These are phyloP conservation scores for Pagrus major DNA, from an alignment of 2,113 vertebrate genomes.

Conservation along the genomic window DNA sequence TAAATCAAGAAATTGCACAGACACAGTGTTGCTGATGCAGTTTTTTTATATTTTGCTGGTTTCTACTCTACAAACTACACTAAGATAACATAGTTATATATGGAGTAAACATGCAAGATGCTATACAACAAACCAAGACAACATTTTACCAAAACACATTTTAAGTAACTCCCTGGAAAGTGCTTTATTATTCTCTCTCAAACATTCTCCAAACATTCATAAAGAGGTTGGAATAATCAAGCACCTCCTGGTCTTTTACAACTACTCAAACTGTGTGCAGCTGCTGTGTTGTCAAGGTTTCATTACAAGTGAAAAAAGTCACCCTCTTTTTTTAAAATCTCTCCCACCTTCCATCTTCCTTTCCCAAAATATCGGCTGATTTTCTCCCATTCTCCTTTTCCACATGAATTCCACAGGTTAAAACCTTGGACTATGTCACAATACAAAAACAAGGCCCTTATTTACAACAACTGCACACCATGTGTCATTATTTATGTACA, in stretches of 20 bases:
- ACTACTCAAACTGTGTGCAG: slow-evolving; percentile 59
- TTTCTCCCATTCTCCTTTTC: not conserved
- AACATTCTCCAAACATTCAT: not conserved
- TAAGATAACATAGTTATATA: slow-evolving; percentile 78
- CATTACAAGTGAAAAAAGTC: slow-evolving; percentile 54
- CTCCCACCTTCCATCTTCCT: not conserved
- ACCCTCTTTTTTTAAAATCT: slow-evolving; percentile 27
- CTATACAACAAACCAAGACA: slow-evolving; percentile 73
- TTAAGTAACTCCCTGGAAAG: slow-evolving; percentile 35
- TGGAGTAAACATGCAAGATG: slow-evolving; percentile 77
- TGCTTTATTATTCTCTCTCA: slow-evolving; percentile 27
- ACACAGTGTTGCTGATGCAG: slow-evolving; percentile 79
- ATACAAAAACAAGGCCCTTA: slow-evolving; percentile 74
- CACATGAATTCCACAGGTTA: slow-evolving; percentile 66
- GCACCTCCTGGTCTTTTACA: slow-evolving; percentile 7
- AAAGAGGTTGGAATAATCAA: slow-evolving; percentile 35
- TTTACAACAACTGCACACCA: slow-evolving; percentile 76
- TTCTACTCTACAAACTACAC: slow-evolving; percentile 82
- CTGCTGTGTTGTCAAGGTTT: slow-evolving; percentile 55
- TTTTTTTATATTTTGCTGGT: slow-evolving; percentile 82
- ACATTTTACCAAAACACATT: slow-evolving; percentile 51
- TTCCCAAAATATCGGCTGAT: not conserved
- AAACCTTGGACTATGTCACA: slow-evolving; percentile 60
- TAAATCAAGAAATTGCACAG: slow-evolving; percentile 26
- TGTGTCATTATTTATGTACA: slow-evolving; percentile 70